Base-by-base conservation (phyloP, 2,888 invertebrate species). In the Acrobasis repandana region DNA sequence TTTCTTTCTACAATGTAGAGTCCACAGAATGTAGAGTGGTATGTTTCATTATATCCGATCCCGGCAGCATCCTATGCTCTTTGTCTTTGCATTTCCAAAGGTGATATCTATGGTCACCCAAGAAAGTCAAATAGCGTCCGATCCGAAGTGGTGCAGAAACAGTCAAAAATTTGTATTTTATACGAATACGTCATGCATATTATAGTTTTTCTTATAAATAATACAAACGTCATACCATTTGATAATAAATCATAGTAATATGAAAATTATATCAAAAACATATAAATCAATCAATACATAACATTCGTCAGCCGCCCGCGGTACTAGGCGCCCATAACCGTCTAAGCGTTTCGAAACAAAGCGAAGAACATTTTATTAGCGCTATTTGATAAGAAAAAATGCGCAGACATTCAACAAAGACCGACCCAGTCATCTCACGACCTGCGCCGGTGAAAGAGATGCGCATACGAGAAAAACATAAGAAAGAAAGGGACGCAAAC, bases 361-460 rank as follows among this genome's bases (percentile, higher is more conserved):
- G 75, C 77, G 76, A 75, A 78, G 77, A 80, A 79, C 80, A 80
- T 78, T 80, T 77, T 79, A 80, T 81, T 77, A 75, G 73, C 76
- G 75, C 80, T 75, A 73, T 75, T 80, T 79, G 82, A 85, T 83
- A 85, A 86, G 86, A 90, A 90, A 86, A 87, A 88, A 86, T 89
- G 88, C 90, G 88, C 88, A 88, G 90, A 89, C 85, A 85, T 87
- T 82, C 76, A 66, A 61, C 65, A 67, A 78, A 76, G 80, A 82
- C 51, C 79, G 82, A 88, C 80, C 79, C 79, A 77, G 85, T 85
- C 86, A 88, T 88, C 88, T 87, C 84, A 76, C 83, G 82, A 82
- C 81, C 82, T 86, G 85, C 87, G 87, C 85, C 78, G 77, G 69
- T 74, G 88, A 91, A 72, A 83, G 83, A 80, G 92, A 91, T 84